Conservation (phyloP, 2,113 vertebrate species). For the Sebastes schlegelii region DNA sequence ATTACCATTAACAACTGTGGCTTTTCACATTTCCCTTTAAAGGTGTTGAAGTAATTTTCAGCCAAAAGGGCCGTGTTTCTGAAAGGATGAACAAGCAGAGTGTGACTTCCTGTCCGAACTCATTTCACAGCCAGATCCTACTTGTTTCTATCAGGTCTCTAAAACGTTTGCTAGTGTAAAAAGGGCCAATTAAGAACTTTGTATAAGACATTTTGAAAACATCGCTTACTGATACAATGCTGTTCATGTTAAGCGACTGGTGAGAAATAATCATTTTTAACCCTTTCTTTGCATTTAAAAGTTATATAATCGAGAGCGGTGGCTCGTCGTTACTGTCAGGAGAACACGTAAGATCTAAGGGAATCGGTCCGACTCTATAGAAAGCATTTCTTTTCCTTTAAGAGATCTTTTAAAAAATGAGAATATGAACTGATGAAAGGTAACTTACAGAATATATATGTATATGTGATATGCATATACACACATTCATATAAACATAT, state of each 20-base stretch:
- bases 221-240: slow-evolving; percentile 19
- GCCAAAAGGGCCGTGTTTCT: background rate
- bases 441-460: slow-evolving; percentile 85
- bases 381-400: slow-evolving; percentile 80
- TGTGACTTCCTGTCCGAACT: slow-evolving; percentile 3
- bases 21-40: slow-evolving; percentile 33
- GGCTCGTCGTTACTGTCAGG: background rate
- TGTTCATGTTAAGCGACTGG: slow-evolving; percentile 6
- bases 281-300: slow-evolving; percentile 32
- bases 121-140: slow-evolving; percentile 4
- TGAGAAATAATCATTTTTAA: background rate
- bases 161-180: slow-evolving; percentile 35
- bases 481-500: slow-evolving; percentile 81
- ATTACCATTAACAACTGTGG: slow-evolving; percentile 44
- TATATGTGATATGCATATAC: slow-evolving; percentile 85
- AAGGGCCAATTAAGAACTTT: slow-evolving; percentile 20
- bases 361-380: slow-evolving; percentile 77
- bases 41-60: slow-evolving; percentile 8
- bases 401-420: slow-evolving; percentile 78
- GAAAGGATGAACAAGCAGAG: slow-evolving; percentile 10
- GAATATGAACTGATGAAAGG: slow-evolving; percentile 79
- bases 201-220: slow-evolving; percentile 6
- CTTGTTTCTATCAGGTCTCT: slow-evolving; percentile 14
- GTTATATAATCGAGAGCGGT: background rate
- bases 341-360: slow-evolving; percentile 10